A percentile compares a stretch with the other conserved stretches of the same genome.
Evolutionary conservation across 1,140 invertebrate genomes (phyloP).

Genomic region (Palaemon carinicauda): DNA sequence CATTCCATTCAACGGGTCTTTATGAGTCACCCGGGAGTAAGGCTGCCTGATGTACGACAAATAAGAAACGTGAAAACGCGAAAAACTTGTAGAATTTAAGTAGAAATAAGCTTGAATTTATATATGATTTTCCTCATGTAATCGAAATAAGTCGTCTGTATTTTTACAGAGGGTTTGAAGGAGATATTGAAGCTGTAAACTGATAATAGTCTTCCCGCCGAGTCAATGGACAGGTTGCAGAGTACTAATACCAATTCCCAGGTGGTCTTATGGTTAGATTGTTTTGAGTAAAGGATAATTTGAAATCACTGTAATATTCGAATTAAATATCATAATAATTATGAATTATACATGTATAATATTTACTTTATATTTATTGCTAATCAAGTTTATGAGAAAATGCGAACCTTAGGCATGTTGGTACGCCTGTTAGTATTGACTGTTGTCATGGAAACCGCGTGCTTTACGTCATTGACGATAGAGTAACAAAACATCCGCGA

Average conservation of each 20-base stretch:
- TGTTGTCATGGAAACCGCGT: constrained; percentile 48
- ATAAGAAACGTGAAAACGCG: no score
- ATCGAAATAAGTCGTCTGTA: not conserved
- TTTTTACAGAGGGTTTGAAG: not conserved
- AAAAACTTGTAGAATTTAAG: no score
- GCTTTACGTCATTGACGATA: constrained; percentile 16
- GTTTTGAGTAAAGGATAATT: not conserved
- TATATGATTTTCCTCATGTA: not conserved
- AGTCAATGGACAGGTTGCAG: constrained; percentile 41
- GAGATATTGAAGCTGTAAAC: not conserved
- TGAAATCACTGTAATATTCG: constrained; percentile 21
- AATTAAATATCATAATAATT: not conserved
- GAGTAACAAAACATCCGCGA: constrained; percentile 9
- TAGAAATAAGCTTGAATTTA: no score
- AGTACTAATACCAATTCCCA: not conserved
- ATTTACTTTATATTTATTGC: not conserved
- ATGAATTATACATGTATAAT: no score
- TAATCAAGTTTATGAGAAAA: not conserved
- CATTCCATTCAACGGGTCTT: no score
- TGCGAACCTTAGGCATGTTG: not conserved
- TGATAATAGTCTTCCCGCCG: not conserved
- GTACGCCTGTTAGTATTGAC: constrained; percentile 43
- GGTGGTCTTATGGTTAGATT: not conserved
- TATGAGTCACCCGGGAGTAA: no score
- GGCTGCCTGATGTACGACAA: no score